Base-by-base conservation (phyloP, 2,797 vertebrate genomes). In the Siniperca scherzeri region DNA sequence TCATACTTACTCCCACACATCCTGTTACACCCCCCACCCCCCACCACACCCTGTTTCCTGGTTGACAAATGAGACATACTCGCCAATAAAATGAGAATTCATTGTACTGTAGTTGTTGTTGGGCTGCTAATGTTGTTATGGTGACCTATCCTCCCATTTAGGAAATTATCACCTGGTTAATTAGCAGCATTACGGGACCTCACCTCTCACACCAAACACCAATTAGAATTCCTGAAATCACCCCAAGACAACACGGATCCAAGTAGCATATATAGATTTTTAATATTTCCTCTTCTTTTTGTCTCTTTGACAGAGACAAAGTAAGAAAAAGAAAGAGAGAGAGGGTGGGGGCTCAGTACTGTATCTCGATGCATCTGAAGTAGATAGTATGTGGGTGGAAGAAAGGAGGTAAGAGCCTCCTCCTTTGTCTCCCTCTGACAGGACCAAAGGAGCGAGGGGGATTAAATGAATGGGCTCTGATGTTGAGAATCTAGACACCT, bases 391-490 rank as follows among this genome's bases (percentile, higher is more conserved):
- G 85, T 77, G 84, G 88, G 84, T 71, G 82, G 80, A 88, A 84
- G 70, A 91, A 80, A 85, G 46, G 76, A 81, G 72, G 81, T 46
- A 78, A 84, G 48, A 83, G 79, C 81, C 67, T 87, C 75, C 77
- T 87, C 78, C 65, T 91, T 91, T 89, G 84, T 91, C 82, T 92
- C 56, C 74, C 69, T 87, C 64, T 88, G 89, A 91, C 74, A 87
- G 84, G 70, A 87, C 81, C 84, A 87, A 80, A 91, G 65, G 59
- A 84, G 81, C 40, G 25, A 69, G 69, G 71, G 82, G 85, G 87
- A 85, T 91, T 92, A 92, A 84, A 84, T 87, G 80, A 92, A 89
- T 80, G 67, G 74, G 70, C 84, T 92, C 77, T 87, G 85, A 87
- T 86, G 80, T 83, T 74, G 66, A 71, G 70, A 56, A 71, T 75